Evolutionary conservation across 2,888 invertebrate genomes (phyloP).

Genomic region (Dasysyrphus albostriatus): DNA sequence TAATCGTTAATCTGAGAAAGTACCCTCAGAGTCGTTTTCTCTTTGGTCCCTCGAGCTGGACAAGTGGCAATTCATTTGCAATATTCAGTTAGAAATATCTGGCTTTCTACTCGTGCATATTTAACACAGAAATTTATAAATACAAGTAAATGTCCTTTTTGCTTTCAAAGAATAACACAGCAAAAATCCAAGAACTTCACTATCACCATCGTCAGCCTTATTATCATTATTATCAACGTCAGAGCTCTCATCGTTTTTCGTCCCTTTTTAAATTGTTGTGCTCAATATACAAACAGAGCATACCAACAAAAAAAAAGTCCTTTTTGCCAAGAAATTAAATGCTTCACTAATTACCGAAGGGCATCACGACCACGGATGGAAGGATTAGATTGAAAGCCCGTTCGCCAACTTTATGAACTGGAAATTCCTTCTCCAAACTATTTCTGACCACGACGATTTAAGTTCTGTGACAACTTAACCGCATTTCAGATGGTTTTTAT

Average conservation of each 20-base stretch:
- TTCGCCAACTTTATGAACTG: conserved; percentile 68
- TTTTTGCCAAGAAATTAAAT: conserved; percentile 64
- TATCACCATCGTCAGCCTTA: conserved; percentile 27
- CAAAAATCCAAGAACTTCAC: conserved; percentile 26
- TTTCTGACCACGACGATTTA: conserved; percentile 55
- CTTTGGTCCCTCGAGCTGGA: conserved; percentile 24
- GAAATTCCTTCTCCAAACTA: conserved; percentile 67
- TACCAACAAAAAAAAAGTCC: conserved; percentile 5
- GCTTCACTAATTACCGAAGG: conserved; percentile 73
- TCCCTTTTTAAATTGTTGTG: conserved; percentile 16
- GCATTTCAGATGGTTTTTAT: conserved; percentile 34
- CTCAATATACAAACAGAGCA: conserved; percentile 20
- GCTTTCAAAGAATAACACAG: conserved; percentile 1
- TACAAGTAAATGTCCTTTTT: conserved; percentile 49
- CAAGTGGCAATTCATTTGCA: conserved; percentile 71
- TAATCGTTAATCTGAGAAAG: conserved; percentile 51
- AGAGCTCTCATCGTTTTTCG: conserved; percentile 13
- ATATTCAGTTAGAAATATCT: conserved; percentile 49
- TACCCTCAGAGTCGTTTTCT: background rate
- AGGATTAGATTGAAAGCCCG: conserved; percentile 38
- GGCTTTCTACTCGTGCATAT: background rate
- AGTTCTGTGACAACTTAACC: conserved; percentile 58
- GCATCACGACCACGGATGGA: conserved; percentile 37
- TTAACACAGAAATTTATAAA: conserved; percentile 34
- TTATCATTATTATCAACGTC: conserved; percentile 52